A percentile compares a stretch with the other conserved stretches of the same genome.
Evolutionary conservation across 1,140 invertebrate genomes (phyloP).

Genomic region (Drosophila burlai): DNA sequence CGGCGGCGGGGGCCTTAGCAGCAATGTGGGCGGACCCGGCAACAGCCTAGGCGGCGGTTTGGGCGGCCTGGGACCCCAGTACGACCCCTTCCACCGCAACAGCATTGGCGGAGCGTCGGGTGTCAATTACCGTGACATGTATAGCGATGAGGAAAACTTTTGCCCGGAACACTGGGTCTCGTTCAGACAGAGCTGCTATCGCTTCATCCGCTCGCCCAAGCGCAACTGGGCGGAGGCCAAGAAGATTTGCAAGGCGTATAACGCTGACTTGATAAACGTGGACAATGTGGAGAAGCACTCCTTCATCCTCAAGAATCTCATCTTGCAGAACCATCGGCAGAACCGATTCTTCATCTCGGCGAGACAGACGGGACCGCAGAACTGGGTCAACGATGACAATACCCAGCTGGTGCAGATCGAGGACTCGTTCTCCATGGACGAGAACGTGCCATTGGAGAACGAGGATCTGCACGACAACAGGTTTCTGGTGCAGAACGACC

Average conservation of each 20-base stretch:
- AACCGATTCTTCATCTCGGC: conserved; percentile 94
- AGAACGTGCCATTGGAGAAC: conserved; percentile 68
- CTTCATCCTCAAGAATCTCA: conserved; percentile 92
- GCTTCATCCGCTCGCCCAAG: conserved; percentile 94
- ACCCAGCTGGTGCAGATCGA: conserved; percentile 91
- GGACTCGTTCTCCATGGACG: conserved; percentile 90
- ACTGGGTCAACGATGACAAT: conserved; percentile 95
- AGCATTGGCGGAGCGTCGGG: conserved; percentile 23
- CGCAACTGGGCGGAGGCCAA: conserved; percentile 92
- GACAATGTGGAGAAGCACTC: conserved; percentile 94
- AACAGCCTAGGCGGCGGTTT: conserved; percentile 53
- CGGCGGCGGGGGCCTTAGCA: conserved; percentile 5
- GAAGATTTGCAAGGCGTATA: conserved; percentile 92
- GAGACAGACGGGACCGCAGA: conserved; percentile 89
- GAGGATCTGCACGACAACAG: conserved; percentile 82
- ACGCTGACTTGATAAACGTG: conserved; percentile 92
- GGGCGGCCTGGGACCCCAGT: conserved; percentile 56
- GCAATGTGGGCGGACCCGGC: conserved; percentile 48
- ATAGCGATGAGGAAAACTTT: conserved; percentile 76
- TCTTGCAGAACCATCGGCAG: conserved; percentile 93
- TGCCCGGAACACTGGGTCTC: conserved; percentile 94
- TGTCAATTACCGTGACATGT: conserved; percentile 62
- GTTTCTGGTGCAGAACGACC: conserved; percentile 74
- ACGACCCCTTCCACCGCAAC: conserved; percentile 78
- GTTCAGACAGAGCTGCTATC: conserved; percentile 92